Base-by-base conservation (phyloP, 2,888 invertebrate species). In the Crematogaster levior region DNA sequence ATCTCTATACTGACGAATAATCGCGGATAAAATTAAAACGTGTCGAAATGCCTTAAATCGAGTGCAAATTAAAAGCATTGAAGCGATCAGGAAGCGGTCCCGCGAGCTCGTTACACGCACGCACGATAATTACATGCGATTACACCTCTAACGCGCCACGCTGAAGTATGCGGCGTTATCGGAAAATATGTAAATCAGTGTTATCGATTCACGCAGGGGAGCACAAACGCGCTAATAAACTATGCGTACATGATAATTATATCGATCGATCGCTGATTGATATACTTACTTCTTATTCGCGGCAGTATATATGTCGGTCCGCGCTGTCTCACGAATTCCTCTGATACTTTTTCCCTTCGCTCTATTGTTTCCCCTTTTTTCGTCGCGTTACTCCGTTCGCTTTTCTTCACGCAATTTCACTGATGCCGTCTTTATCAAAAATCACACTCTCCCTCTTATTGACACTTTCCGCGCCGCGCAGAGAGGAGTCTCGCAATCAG, bases 181-280 rank as follows among this genome's bases (percentile, higher is more conserved):
- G 87, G 83, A 73, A 87, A 87, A 85, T 86, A 87, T 89, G 84
- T 88, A 89, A 89, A 89, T 88, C 86, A 86, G 84, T 43, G 81
- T 86, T 87, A 89, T 86, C 89, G 84, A 87, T 74, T 84, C 85
- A 61, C 46, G 46, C 73, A 61, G 46, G 73, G 58, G 51, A 37
- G 43, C 30, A 60, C 48, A 56, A 63, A 73, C 30, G 65, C 68
- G 70, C 80, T 84, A 83, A 85, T 85, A 85, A 84, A 83, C 70
- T 46, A 15, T 37, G 40, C 58, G 51, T 48, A 46, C 58, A 53
- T 74, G 53, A 87, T 86, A 83, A 83, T 87, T 73, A 81, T 83
- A 81, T 83, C 80, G 82, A 81, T 88, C 75, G 81, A 79, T 65
- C 40, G 58, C 43, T 40, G 34, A 84, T 85, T 72, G 46, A 77